Evolutionary conservation across 2,113 vertebrate species (phyloP).

Genomic region (Equus przewalskii): DNA sequence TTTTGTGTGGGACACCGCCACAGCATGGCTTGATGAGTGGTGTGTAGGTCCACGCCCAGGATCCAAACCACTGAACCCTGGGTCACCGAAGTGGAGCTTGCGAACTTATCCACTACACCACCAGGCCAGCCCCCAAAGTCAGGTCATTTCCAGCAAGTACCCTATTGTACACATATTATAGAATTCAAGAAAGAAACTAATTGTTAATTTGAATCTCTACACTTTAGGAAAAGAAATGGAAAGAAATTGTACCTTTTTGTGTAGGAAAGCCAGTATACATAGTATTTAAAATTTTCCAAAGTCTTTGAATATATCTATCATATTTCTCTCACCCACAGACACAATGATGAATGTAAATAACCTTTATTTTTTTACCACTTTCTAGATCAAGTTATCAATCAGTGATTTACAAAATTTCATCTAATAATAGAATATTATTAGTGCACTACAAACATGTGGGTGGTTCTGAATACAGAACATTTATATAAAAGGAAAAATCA

Average conservation of each 20-base stretch:
- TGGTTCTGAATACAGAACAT: background rate
- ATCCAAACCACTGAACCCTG: too few relatives aligned
- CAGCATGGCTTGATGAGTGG: too few relatives aligned
- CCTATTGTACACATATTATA: background rate
- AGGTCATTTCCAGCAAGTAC: background rate
- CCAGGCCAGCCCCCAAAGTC: background rate
- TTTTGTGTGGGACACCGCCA: too few relatives aligned
- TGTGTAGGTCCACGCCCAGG: too few relatives aligned
- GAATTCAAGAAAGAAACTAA: background rate
- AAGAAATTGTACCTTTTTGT: background rate
- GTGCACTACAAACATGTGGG: rapidly evolving
- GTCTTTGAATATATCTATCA: background rate
- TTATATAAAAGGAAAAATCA: background rate
- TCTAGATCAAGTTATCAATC: background rate
- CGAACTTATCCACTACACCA: too few relatives aligned
- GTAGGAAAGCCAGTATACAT: background rate
- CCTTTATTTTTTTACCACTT: background rate
- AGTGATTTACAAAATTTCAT: background rate
- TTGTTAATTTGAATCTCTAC: background rate
- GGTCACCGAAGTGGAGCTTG: too few relatives aligned
- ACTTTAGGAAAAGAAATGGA: background rate
- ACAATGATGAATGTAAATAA: background rate
- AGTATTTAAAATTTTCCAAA: background rate
- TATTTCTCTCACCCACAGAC: background rate
- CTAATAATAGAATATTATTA: background rate